These are phyloP conservation scores for Odiellus spinosus DNA, from an alignment of 2,888 invertebrate species.

Conservation along the genomic window DNA sequence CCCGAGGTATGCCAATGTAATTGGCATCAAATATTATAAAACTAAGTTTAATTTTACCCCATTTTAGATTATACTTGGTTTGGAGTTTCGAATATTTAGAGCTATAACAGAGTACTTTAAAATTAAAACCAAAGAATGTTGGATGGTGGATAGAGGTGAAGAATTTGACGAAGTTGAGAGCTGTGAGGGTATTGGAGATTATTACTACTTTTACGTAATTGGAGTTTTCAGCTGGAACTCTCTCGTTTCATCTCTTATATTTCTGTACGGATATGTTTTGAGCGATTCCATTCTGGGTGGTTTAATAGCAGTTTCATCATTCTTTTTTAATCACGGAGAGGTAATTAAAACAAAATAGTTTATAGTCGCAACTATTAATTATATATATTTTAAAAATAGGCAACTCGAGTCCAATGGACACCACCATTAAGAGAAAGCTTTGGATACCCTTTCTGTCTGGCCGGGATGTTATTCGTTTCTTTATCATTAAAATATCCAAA, in stretches of 20 bases:
- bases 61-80: slow-evolving; percentile 35
- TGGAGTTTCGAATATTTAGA: slow-evolving; percentile 37
- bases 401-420: slow-evolving; percentile 68
- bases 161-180: slow-evolving; percentile 46
- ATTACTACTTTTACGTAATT: slow-evolving; percentile 64
- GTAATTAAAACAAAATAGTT: slow-evolving; percentile 29
- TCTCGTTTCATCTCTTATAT: slow-evolving; percentile 48
- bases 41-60: neutral
- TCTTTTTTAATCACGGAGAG: slow-evolving; percentile 67
- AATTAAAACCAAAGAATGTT: slow-evolving; percentile 34
- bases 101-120: slow-evolving; percentile 29
- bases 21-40: neutral
- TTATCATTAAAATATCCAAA: slow-evolving; percentile 4
- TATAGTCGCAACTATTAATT: neutral
- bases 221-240: slow-evolving; percentile 57
- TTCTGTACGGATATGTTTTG: slow-evolving; percentile 47
- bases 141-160: slow-evolving; percentile 45
- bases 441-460: slow-evolving; percentile 59
- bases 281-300: slow-evolving; percentile 59
- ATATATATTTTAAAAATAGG: slow-evolving; percentile 20
- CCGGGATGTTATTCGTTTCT: slow-evolving; percentile 40
- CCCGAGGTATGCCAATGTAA: slow-evolving; percentile 47
- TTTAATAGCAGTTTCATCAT: slow-evolving; percentile 48
- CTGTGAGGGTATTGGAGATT: slow-evolving; percentile 64
- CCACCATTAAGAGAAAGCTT: slow-evolving; percentile 74